Base-by-base conservation (phyloP, 2,888 invertebrate species). In the Patella depressa region DNA sequence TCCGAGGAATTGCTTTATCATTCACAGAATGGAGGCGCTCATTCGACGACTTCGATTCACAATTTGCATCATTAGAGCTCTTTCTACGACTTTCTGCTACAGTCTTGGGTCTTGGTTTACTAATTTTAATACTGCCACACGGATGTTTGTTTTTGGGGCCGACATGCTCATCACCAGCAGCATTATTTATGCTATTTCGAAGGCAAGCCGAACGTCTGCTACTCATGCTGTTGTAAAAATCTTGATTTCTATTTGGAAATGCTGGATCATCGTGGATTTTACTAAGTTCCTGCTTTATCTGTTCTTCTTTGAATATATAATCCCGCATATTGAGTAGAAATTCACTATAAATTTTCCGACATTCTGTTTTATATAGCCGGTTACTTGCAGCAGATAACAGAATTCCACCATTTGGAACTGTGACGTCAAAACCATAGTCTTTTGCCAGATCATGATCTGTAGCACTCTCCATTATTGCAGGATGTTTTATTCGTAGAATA, bases 341-440 rank as follows among this genome's bases (percentile, higher is more conserved):
- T 73, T 86, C 85, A 57, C 83, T 82, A 74, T 87, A 87, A 9
- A 87, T 78, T 29, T 78, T 76, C 4, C 79, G 73, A 69, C 86
- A 86, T 77, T 82, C 79, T 29, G 85, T 81, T 76, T 84, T 80
- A 77, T 85, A 86, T 19, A 85, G 84, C 73, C 80, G 82, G 75
- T 86, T 84, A 12, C 81, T 84, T 19, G 84, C 84, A 11, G 82
- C 82, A 11, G 87, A 85, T 17, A 84, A 80, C 15, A 85, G 86
- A 74, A 86, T 78, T 34, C 81, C 85, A 2, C 85, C 84, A 19
- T 85, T 85, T 9, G 86, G 83, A 82, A 86, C 86, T 0, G 86
- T 85, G 71, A 87, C 86, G 79, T 87, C 87, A 71, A 86, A 83
- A 12, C 87, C 87, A 76, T 85, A 86, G 65, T 86, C 83, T 34